Conservation (phyloP, 2,888 invertebrate genomes). For the Athalia cordata region DNA sequence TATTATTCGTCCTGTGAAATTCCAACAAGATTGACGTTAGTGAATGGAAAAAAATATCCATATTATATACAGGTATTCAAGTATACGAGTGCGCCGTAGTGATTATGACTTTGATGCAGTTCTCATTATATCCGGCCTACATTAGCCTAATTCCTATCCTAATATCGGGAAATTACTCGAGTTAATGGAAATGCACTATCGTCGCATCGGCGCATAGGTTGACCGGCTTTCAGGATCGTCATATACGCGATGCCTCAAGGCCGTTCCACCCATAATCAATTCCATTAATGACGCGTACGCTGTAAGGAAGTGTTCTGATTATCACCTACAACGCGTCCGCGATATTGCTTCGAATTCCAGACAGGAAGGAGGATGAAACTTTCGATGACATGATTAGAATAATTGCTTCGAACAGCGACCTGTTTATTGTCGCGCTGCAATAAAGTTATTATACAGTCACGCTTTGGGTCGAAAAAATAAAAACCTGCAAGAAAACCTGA, state of each 20-base stretch:
- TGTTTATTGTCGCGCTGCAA: no score
- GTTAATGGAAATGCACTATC: slow-evolving; percentile 50
- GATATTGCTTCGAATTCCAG: not conserved
- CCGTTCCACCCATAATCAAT: slow-evolving; percentile 44
- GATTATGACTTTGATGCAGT: no score
- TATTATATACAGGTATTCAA: not conserved
- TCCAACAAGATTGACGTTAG: no score
- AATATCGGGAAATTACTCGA: slow-evolving; percentile 56
- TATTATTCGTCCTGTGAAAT: no score
- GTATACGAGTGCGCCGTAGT: no score
- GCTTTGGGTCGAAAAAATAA: no score
- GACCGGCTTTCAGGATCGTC: slow-evolving; percentile 2
- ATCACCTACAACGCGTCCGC: not conserved
- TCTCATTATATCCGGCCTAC: slow-evolving; percentile 49
- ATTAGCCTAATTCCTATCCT: slow-evolving; percentile 56
- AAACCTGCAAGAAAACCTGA: no score
- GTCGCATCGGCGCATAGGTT: slow-evolving; percentile 43
- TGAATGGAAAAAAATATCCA: not conserved
- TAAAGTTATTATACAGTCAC: no score
- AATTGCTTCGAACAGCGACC: no score
- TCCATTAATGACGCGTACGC: slow-evolving; percentile 52
- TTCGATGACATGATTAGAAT: no score
- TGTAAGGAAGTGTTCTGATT: slow-evolving; percentile 55
- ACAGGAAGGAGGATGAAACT: no score
- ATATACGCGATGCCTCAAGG: slow-evolving; percentile 45